Conservation (phyloP, 2,797 vertebrate genomes). For the Limnodromus scolopaceus region DNA sequence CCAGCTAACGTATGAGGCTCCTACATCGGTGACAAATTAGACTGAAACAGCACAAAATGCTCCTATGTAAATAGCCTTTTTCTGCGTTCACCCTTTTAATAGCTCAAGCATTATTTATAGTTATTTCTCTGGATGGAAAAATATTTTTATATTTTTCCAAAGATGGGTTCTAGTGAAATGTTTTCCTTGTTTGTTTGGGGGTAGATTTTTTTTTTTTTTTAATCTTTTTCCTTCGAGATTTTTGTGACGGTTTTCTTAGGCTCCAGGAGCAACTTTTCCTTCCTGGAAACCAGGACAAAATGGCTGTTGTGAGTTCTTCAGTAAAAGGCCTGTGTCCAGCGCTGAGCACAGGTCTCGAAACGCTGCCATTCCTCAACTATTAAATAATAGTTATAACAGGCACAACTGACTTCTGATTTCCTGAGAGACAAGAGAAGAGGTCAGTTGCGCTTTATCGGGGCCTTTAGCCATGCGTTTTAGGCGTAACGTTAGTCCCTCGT, state of each 20-base stretch:
- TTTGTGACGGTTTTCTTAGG: constrained; percentile 33
- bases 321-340: not conserved
- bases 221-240: not conserved
- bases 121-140: constrained; percentile 33
- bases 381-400: constrained; percentile 3
- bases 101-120: constrained; percentile 60
- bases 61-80: constrained; percentile 47
- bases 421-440: not conserved
- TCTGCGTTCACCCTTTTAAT: constrained; percentile 31
- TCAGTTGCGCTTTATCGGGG: not conserved
- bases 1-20: constrained; percentile 72
- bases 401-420: not conserved
- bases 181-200: constrained; percentile 54
- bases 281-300: constrained; percentile 56
- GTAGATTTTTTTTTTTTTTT: not conserved
- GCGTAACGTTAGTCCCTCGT: fast-evolving
- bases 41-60: constrained; percentile 37
- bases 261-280: constrained; percentile 44
- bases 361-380: not conserved
- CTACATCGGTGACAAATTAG: constrained; percentile 62
- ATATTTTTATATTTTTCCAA: constrained; percentile 51
- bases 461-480: not conserved
- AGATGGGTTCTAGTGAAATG: constrained; percentile 41
- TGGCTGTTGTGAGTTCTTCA: constrained; percentile 12
- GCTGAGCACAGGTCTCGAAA: not conserved